These are phyloP conservation scores for Dryadula phaetusa DNA, from an alignment of 2,888 invertebrate species.

Conservation along the genomic window DNA sequence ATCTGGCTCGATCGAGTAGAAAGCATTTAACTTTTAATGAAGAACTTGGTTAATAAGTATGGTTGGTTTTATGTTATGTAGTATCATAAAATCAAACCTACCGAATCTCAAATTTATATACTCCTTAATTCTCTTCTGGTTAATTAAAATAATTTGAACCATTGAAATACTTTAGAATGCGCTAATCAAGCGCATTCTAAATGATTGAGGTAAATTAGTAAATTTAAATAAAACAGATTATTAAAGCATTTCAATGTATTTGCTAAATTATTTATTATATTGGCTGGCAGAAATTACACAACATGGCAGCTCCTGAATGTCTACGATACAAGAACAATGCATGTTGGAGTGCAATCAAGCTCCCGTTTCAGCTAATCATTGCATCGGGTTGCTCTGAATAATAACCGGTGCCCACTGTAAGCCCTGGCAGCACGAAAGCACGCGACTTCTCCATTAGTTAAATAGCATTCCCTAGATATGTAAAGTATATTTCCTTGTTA, in stretches of 20 bases:
- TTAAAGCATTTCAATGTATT: background rate
- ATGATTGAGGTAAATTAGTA: too few relatives aligned
- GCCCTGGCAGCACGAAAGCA: conserved; percentile 30
- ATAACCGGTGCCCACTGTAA: conserved; percentile 34
- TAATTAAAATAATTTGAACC: too few relatives aligned
- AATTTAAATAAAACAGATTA: background rate
- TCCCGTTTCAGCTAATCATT: conserved; percentile 43
- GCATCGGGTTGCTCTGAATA: conserved; percentile 34
- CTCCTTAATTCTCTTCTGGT: too few relatives aligned
- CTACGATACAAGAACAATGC: conserved; percentile 38
- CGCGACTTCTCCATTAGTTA: conserved; percentile 35
- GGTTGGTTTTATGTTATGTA: too few relatives aligned
- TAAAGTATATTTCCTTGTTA: conserved; percentile 1
- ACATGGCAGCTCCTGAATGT: background rate
- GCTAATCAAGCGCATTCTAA: too few relatives aligned
- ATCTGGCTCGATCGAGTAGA: too few relatives aligned
- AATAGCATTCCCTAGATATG: background rate
- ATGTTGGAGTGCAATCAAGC: conserved; percentile 44
- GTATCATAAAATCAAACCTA: too few relatives aligned
- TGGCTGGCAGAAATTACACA: background rate
- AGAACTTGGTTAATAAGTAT: too few relatives aligned
- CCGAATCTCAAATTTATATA: too few relatives aligned
- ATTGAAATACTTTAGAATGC: too few relatives aligned
- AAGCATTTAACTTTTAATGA: too few relatives aligned
- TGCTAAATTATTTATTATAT: too few relatives aligned